Conservation (phyloP, 2,113 vertebrate genomes). For the Carollia perspicillata region DNA sequence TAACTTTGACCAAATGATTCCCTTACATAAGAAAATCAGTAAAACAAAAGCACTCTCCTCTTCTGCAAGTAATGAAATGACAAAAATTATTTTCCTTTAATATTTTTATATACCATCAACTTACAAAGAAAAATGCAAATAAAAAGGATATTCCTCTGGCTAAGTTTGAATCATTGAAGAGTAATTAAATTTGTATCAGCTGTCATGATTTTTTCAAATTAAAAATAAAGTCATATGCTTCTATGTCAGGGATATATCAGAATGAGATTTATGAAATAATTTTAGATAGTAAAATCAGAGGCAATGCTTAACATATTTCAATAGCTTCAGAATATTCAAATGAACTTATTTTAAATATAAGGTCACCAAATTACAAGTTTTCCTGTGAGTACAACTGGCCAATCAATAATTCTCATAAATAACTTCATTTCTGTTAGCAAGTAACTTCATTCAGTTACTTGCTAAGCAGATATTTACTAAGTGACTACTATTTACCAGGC, state of each 20-base stretch:
- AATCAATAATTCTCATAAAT: background rate
- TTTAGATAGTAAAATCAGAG: constrained; percentile 7
- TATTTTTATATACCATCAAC: background rate
- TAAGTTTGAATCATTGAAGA: constrained; percentile 12
- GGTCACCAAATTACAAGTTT: background rate
- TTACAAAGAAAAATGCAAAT: constrained; percentile 20
- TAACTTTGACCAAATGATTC: constrained; percentile 12
- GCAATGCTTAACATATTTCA: background rate
- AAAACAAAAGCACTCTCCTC: background rate
- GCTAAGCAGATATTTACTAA: constrained; percentile 26
- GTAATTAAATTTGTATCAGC: constrained; percentile 18
- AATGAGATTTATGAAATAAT: constrained; percentile 41
- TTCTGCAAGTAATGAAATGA: background rate
- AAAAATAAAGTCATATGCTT: background rate
- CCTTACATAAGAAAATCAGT: background rate
- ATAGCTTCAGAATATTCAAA: background rate
- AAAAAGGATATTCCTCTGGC: background rate
- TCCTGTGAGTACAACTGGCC: background rate
- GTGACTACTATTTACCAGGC: background rate
- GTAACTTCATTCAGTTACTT: background rate
- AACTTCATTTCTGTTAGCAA: background rate
- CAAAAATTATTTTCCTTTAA: background rate
- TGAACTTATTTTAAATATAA: background rate
- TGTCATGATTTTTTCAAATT: constrained; percentile 2
- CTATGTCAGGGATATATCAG: background rate